A percentile compares a stretch with the other conserved stretches of the same genome.
These are phyloP conservation scores for Coturnix japonica DNA, from an alignment of 2,113 vertebrate species.

Conservation along the genomic window DNA sequence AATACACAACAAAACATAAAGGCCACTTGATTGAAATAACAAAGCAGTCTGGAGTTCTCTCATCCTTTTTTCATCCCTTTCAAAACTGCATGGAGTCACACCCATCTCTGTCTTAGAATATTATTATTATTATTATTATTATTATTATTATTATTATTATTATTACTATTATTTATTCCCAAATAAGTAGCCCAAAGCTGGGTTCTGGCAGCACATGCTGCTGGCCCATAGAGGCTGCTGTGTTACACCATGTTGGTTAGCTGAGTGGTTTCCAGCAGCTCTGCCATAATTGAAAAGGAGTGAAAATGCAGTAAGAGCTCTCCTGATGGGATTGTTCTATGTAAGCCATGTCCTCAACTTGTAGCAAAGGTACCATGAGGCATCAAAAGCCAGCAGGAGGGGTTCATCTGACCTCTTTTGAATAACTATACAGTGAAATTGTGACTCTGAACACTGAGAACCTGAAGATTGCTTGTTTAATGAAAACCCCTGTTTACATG, in stretches of 20 bases:
- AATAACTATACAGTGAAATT: neutral
- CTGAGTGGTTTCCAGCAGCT: neutral
- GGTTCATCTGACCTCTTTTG: neutral
- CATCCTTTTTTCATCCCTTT: neutral
- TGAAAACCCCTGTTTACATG: slow-evolving; percentile 1
- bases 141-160: neutral
- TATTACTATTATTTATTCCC: no score
- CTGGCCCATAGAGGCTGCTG: neutral
- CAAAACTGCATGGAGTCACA: neutral
- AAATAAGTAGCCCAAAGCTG: neutral
- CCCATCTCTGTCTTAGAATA: neutral
- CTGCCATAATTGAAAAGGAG: neutral
- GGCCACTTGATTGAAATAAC: neutral
- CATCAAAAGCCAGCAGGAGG: neutral
- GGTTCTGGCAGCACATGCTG: neutral
- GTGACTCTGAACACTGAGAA: neutral
- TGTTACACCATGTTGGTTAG: neutral
- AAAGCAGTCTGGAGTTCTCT: neutral
- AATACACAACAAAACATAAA: neutral
- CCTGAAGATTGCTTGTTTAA: slow-evolving; percentile 17
- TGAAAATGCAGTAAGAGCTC: neutral
- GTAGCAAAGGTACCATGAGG: neutral
- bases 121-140: neutral
- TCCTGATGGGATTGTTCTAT: neutral
- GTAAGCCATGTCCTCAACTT: neutral